phyloP scores from a whole-genome alignment of 2,797 vertebrate species.

The Chiroxiphia lanceolata region DNA sequence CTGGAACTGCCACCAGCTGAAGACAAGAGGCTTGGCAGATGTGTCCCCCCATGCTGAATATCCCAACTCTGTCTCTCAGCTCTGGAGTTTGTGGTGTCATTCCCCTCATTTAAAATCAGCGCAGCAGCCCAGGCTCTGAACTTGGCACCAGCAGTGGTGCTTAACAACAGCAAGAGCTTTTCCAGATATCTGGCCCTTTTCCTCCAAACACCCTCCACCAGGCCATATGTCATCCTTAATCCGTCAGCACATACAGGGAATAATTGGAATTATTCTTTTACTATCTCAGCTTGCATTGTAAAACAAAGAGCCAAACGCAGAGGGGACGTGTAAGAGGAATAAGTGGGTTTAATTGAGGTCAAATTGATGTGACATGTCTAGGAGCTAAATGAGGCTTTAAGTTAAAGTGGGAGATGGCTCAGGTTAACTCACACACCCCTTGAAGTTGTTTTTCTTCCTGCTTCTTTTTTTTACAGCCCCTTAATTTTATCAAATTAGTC shows the following conservation, averaged over 20 bases:
- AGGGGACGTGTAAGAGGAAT: neutral
- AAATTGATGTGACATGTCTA: neutral
- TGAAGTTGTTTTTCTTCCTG: neutral
- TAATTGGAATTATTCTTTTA: conserved; percentile 17
- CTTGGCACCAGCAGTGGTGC: conserved; percentile 5
- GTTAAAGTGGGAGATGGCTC: neutral
- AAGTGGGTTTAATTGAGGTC: conserved; percentile 31
- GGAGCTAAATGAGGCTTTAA: conserved; percentile 12
- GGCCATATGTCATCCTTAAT: neutral
- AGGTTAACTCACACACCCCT: neutral
- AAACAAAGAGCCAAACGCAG: neutral
- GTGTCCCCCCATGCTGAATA: conserved; percentile 11
- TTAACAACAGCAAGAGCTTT: neutral
- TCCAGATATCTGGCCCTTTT: neutral
- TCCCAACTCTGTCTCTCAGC: neutral
- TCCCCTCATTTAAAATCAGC: conserved; percentile 14
- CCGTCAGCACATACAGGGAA: neutral
- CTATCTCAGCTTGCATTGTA: neutral
- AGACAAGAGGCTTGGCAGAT: conserved; percentile 24
- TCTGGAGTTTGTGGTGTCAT: neutral
- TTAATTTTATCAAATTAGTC: neutral
- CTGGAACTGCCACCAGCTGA: neutral
- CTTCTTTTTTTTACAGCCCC: neutral
- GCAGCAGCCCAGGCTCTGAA: neutral
- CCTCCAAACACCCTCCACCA: neutral